Evolutionary conservation across 2,888 invertebrate species (phyloP), one percentile per base, ranked within the genome.

Genomic region (Bellardia pandia): DNA sequence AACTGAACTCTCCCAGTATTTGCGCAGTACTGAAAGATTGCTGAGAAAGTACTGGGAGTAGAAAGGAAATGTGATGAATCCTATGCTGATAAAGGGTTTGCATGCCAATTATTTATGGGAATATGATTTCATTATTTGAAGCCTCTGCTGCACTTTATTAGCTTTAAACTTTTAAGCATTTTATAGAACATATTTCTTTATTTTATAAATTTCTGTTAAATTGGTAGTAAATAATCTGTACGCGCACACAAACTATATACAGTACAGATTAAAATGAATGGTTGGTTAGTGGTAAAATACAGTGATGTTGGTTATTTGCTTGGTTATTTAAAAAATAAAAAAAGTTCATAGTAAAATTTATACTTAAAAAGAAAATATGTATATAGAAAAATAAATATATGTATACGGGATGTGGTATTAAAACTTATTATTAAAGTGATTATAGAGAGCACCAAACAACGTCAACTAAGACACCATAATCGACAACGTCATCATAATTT

Each of bases 321-420:
- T 45, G 45, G 40, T 13, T 45, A 16, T 2, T n/a, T 33, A n/a
- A 51, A 37, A 51, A 33, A 33, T 33, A 30, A 69, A 51, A 51
- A 33, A 37, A 69, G 3, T 2, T 14, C 9, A 60, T 16, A 48
- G 37, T 48, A 37, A 60, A 69, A 48, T 60, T 23, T 40, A 16
- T 68, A 37, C 16, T 62, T 4, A 53, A 2, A 37, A 64, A 68
- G 13, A 48, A 33, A 51, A 56, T 23, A 23, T 23, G 23, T 37
- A 33, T 33, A 33, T 33, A 33, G 33, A 33, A 2, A 58, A 40
- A 16, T 42, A 45, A 60, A 78, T 62, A 72, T 30, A 30, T 66
- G 78, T 42, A 40, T 83, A 79, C 86, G 83, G 86, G 86, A 83
- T 83, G 82, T 86, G 79, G 83, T 86, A 83, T 83, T 83, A 86